Evolutionary conservation across 1,140 invertebrate genomes (phyloP).

Genomic region (Drosophila pseudoananassae): DNA sequence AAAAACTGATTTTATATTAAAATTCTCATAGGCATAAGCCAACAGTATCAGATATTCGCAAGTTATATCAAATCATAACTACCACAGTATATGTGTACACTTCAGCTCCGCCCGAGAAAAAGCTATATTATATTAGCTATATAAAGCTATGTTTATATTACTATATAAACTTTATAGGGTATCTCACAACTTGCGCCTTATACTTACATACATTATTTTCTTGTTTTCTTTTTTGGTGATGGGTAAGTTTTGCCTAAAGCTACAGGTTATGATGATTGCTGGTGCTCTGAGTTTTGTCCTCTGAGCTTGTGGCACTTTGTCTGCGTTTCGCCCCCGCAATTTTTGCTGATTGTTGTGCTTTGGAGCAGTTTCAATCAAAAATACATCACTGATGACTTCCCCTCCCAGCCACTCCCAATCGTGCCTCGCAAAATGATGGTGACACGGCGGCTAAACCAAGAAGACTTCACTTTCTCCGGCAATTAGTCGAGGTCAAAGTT

Average conservation of each 20-base stretch:
- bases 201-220: not conserved
- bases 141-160: no score
- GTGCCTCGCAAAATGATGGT: conserved; percentile 54
- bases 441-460: conserved; percentile 60
- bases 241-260: conserved; percentile 64
- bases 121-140: no score
- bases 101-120: not conserved
- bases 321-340: conserved; percentile 62
- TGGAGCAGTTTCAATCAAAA: conserved; percentile 72
- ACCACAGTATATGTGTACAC: no score
- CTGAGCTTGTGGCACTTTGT: conserved; percentile 56
- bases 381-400: conserved; percentile 55
- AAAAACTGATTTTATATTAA: no score
- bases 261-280: conserved; percentile 75
- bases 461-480: conserved; percentile 53
- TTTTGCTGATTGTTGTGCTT: conserved; percentile 63
- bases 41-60: no score
- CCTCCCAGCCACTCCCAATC: conserved; percentile 11
- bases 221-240: conserved; percentile 1
- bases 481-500: conserved; percentile 63
- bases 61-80: no score
- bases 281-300: conserved; percentile 38
- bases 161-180: not conserved
- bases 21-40: no score
- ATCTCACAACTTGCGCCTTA: not conserved